Evolutionary conservation across 2,797 vertebrate genomes (phyloP), one percentile per base, ranked within the genome.

Genomic region (Rhynchotus rufescens): DNA sequence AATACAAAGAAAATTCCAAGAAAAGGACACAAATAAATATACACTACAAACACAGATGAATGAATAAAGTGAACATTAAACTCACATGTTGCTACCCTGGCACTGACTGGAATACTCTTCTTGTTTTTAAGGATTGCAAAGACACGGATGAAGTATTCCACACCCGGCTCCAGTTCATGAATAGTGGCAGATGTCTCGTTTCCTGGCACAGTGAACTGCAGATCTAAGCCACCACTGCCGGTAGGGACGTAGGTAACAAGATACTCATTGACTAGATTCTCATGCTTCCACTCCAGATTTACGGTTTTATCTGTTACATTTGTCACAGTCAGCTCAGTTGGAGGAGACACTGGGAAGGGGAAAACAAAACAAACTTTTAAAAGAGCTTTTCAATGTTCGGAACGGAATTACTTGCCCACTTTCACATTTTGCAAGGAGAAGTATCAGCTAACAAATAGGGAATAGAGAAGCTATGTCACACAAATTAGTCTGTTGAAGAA

Each of bases 131-230:
- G 98, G 91, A 99, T 95, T 75, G 99, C 99, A n/a, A 98, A 99
- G 59, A 99, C 99, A 0, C 98, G 99, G 95, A 99, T 98, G 19
- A 99, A 98, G 73, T 99, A 99, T 94, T 99, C 99, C 9, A 99
- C 98, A 0, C 99, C 99, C 0, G 99, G 99, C 94, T 99, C 99
- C 45, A 99, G 97, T 88, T 99, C 99, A 7, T 60, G 97, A 88
- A 99, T 97, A 16, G 98, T 99, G 94, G 99, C 96, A 9, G 96
- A 97, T 7, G 98, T 98, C 94, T 98, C 97, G 95, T 99, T 98
- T 47, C 99, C 99, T 12, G 99, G 97, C 6, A 99, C 99, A 0
- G 97, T 97, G 95, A 99, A 98, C 82, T 99, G 98, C 94, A 99
- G 96, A 91, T 99, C 98, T 88, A 99, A 97, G 80, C 99, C 99